Conservation (phyloP, 2,797 vertebrate species). For the Gadopsis bispinosus region DNA sequence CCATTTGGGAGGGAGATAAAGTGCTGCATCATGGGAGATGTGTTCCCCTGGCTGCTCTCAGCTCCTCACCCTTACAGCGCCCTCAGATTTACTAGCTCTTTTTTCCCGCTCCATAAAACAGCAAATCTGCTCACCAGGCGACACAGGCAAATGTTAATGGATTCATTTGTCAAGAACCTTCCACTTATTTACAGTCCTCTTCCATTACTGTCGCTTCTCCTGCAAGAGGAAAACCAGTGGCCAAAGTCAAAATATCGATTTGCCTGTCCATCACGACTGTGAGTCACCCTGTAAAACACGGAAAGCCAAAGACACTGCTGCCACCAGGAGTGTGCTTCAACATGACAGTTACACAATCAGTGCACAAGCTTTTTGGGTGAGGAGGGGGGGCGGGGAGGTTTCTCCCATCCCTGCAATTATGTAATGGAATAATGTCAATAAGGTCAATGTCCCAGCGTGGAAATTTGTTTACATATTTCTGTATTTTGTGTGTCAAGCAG, state of each 20-base stretch:
- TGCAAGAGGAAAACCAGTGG: constrained; percentile 74
- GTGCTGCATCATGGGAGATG: constrained; percentile 87
- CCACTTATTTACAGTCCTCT: constrained; percentile 88
- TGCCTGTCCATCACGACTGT: constrained; percentile 76
- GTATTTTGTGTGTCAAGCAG: background rate
- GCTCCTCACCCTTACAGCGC: constrained; percentile 79
- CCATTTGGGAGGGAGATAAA: constrained; percentile 88
- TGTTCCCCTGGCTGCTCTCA: constrained; percentile 77
- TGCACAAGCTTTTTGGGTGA: background rate
- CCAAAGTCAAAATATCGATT: constrained; percentile 87
- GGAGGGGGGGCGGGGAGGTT: too few species aligned
- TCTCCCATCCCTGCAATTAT: constrained; percentile 32
- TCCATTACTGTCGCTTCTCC: constrained; percentile 82
- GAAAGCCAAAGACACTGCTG: constrained; percentile 63
- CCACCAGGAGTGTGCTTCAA: constrained; percentile 64
- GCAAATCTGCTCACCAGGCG: constrained; percentile 86
- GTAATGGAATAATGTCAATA: constrained; percentile 10
- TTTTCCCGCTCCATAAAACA: constrained; percentile 89
- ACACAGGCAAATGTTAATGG: constrained; percentile 91
- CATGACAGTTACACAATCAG: constrained; percentile 66
- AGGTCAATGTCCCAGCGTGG: background rate
- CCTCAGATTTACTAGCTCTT: constrained; percentile 88
- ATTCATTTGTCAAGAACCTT: constrained; percentile 89
- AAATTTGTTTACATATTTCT: background rate
- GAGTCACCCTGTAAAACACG: constrained; percentile 77